Evolutionary conservation across 1,140 invertebrate species (phyloP), one percentile per base, ranked within the genome.

Genomic region (Notospermus geniculatus): DNA sequence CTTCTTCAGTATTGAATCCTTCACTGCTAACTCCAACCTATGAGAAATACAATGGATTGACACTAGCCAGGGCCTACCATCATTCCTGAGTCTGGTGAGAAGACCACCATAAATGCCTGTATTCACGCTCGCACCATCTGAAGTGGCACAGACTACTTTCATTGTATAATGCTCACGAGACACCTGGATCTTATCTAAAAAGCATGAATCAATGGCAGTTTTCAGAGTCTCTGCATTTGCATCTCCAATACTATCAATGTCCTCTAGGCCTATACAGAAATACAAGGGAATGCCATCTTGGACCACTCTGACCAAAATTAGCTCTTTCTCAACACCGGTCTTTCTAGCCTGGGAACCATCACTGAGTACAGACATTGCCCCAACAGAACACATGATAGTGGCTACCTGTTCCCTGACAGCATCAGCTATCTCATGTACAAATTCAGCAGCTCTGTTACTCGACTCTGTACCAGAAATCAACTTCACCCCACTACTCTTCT

Each of bases 311-410:
- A 27, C 46, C 4, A 50, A n/a, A 19, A 50, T n/a, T 23, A 50
- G n/a, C 46, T 50, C 46, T 27, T 50, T 50, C 46, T 50, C 46
- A 50, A n/a, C 46, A 7, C 46, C 46, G 4, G 46, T 50, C n/a
- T 50, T 50, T n/a, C n/a, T 50, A 7, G 46, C 46, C n/a, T 50
- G 46, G 4, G 46, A 50, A 5, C 46, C 46, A 50, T 50, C 46
- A 36, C 32, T 50, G 46, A 23, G n/a, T 4, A n/a, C n/a, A n/a
- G n/a, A n/a, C n/a, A n/a, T n/a, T n/a, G n/a, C n/a, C n/a, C n/a
- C n/a, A n/a, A n/a, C n/a, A n/a, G n/a, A n/a, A n/a, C n/a, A n/a
- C n/a, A n/a, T n/a, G n/a, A n/a, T n/a, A n/a, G n/a, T n/a, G n/a
- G n/a, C n/a, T n/a, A n/a, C n/a, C n/a, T 43, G 11, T 43, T 19